Evolutionary conservation across 1,140 invertebrate species (phyloP), one percentile per base, ranked within the genome.

Genomic region (Lasaia peninsularis): DNA sequence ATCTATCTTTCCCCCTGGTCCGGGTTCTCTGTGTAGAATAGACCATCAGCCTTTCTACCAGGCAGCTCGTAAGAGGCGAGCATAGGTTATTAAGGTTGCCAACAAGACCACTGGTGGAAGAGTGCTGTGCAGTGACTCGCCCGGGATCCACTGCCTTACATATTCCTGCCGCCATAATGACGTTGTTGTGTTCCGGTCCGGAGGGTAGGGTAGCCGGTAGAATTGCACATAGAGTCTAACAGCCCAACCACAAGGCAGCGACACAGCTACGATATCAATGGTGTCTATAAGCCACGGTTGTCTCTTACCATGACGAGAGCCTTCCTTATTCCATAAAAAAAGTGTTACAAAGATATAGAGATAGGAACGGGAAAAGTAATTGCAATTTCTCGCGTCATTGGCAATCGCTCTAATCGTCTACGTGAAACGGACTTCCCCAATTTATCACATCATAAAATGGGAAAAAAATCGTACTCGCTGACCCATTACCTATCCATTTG

Each of bases 381-480:
- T 67, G 71, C 72, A 78, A 85, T 84, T 83, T 80, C 53, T 67
- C 73, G 77, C 73, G 68, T 71, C 78, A 86, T 82, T 81, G 80
- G 73, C 73, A 75, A 71, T 71, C 69, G 62, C 62, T 74, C 62
- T 67, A 57, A 67, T 65, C 54, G 55, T 67, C 54, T 71, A 68
- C 63, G 65, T 60, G 60, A 62, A 55, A 60, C 58, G 61, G 64
- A 56, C 62, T 61, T 63, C 6, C 40, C 6, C 65, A 80, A 87
- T 87, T 84, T 87, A 84, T 86, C 80, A 86, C 79, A 74, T 69
- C 78, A 74, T 67, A 79, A 75, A 71, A 79, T 70, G 69, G 63
- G 73, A 83, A 28, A 79, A 85, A 78, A 84, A 87, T 82, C 75
- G 73, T 75, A 72, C 64, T 75, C 72, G 82, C 73, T 87, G 79